A percentile compares a stretch with the other conserved stretches of the same genome.
These are phyloP conservation scores for Aethina tumida DNA, from an alignment of 1,140 invertebrate genomes.

Conservation along the genomic window DNA sequence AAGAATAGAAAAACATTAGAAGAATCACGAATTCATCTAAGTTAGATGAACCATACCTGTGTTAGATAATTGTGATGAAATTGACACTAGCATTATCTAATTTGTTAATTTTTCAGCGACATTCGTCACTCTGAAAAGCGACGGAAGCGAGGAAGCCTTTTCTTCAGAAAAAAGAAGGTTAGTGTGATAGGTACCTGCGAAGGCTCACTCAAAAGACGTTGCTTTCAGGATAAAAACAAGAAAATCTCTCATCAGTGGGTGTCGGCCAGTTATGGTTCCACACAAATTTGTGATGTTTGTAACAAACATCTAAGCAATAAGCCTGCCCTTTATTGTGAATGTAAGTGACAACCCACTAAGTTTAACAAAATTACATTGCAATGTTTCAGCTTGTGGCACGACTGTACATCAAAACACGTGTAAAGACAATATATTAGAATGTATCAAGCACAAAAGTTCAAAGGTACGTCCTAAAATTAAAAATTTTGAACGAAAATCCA, in stretches of 20 bases:
- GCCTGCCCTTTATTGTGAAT: conserved; percentile 50
- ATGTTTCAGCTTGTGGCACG: conserved; percentile 61
- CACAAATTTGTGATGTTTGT: conserved; percentile 74
- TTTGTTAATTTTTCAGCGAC: conserved; percentile 39
- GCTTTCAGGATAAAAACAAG: conserved; percentile 53
- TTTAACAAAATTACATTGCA: conserved; percentile 2
- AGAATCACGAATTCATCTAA: no score
- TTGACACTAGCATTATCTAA: background rate
- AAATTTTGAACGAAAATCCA: background rate
- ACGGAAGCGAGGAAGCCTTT: conserved; percentile 76
- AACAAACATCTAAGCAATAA: conserved; percentile 70
- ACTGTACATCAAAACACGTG: conserved; percentile 78
- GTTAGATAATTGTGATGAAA: no score
- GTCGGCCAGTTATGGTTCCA: conserved; percentile 55
- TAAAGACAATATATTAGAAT: conserved; percentile 74
- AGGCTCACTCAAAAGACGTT: background rate
- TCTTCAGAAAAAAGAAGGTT: conserved; percentile 83
- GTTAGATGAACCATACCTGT: no score
- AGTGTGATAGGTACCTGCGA: conserved; percentile 4
- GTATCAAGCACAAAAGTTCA: conserved; percentile 56
- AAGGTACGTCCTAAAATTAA: conserved; percentile 43
- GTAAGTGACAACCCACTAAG: conserved; percentile 32
- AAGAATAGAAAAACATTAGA: no score
- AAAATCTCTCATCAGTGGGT: conserved; percentile 69
- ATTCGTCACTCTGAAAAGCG: conserved; percentile 73